Evolutionary conservation across 1,140 invertebrate species (phyloP), one percentile per base, ranked within the genome.

Genomic region (Gonatopus flavifemur): DNA sequence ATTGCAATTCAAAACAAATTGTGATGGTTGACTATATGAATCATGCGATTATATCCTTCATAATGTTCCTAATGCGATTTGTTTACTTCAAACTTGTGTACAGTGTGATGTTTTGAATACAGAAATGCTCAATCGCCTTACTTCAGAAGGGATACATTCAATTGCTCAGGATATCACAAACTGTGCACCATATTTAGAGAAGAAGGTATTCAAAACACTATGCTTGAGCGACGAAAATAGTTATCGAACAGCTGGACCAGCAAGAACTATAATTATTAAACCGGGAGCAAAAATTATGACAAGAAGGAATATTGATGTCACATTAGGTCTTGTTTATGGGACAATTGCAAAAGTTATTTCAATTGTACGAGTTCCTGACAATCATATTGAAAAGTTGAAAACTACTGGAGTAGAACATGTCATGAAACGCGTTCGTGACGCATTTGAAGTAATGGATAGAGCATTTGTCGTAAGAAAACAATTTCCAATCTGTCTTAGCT

Each of bases 401-500:
- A 49, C 24, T 28, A 38, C 54, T 16, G 54, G 56, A 21, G 2
- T 24, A 40, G 46, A 52, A 50, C 44, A 49, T 45, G 36, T 37
- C 9, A 54, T 70, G 16, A 60, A 62, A 40, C 44, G 40, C 42
- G 31, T 50, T 19, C 38, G 28, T 42, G 47, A 55, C 22, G 68
- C 68, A 50, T 68, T 74, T 63, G 37, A 65, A 61, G 45, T 74
- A 21, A 62, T 67, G 54, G 44, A 63, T 55, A 52, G 43, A 52
- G 57, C 55, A 13, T 72, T 21, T 58, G 50, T 70, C 20, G 48
- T 62, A 21, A 52, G 72, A 40, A 53, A 67, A 50, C n/a, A n/a
- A 59, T 77, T 75, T 66, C 70, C 72, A 13, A 57, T 74, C 7
- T 57, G 42, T 21, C 31, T 66, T 3, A 70, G 69, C 37, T 74